Conservation (phyloP, 2,797 vertebrate genomes). For the Phrynocephalus guinanensis region DNA sequence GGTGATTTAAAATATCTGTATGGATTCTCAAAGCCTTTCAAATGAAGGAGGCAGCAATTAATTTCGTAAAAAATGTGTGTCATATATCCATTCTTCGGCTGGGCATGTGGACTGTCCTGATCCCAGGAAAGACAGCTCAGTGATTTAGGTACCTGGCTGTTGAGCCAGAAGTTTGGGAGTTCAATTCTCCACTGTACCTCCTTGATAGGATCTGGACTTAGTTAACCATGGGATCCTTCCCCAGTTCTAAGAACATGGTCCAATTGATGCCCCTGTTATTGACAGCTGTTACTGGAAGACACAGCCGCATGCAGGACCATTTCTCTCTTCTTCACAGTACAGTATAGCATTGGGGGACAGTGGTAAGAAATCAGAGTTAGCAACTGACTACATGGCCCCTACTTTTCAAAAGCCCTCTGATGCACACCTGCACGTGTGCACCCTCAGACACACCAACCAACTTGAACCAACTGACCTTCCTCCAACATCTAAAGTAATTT, state of each 20-base stretch:
- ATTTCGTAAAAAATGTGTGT: neutral
- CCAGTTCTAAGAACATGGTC: no score
- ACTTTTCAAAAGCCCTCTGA: constrained; percentile 42
- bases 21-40: no score
- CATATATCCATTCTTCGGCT: neutral
- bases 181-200: no score
- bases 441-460: neutral
- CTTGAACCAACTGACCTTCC: constrained; percentile 8
- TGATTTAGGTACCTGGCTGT: no score
- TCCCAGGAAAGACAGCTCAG: no score
- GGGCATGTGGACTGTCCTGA: neutral
- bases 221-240: no score
- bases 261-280: no score
- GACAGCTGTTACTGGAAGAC: no score
- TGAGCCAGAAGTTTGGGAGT: no score
- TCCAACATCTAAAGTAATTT: constrained; percentile 66
- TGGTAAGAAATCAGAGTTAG: neutral
- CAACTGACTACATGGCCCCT: constrained; percentile 55
- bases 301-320: no score
- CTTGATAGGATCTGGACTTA: no score
- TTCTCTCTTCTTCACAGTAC: no score
- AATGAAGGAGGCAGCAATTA: neutral
- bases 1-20: neutral
- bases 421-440: neutral
- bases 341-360: neutral